Conservation (phyloP, 2,113 vertebrate genomes). For the Capreolus pygargus region DNA sequence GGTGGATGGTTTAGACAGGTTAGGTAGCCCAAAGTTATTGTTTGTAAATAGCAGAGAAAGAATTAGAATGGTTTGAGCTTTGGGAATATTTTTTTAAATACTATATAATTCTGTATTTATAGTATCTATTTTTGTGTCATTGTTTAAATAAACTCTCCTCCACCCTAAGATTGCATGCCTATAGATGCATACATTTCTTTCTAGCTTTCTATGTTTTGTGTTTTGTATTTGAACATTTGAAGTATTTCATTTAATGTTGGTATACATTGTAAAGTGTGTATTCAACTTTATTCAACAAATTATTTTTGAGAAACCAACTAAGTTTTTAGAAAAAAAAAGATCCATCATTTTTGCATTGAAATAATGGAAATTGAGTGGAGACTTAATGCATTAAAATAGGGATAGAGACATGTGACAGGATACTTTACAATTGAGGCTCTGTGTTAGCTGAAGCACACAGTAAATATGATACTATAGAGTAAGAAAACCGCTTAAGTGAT, state of each 20-base stretch:
- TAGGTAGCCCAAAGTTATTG: not conserved
- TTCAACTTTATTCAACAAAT: not conserved
- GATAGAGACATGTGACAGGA: not conserved
- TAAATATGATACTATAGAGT: not conserved
- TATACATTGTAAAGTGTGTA: not conserved
- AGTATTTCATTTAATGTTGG: not conserved
- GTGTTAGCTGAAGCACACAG: not conserved
- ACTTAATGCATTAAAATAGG: not conserved
- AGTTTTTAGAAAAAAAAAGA: not conserved
- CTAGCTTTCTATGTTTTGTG: not conserved
- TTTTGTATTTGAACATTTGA: not conserved
- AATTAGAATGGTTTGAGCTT: not conserved
- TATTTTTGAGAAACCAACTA: not conserved
- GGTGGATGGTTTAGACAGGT: not conserved
- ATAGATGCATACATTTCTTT: not conserved
- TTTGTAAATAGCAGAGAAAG: not conserved
- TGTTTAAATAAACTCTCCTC: not conserved
- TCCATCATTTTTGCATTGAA: not conserved
- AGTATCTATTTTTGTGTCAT: not conserved
- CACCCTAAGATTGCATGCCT: not conserved
- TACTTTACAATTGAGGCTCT: not conserved
- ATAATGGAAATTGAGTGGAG: not conserved
- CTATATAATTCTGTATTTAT: not conserved
- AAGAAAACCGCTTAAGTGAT: not conserved
- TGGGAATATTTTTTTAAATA: not conserved